Conservation (phyloP, 2,888 invertebrate species). For the Resseliella maxima region DNA sequence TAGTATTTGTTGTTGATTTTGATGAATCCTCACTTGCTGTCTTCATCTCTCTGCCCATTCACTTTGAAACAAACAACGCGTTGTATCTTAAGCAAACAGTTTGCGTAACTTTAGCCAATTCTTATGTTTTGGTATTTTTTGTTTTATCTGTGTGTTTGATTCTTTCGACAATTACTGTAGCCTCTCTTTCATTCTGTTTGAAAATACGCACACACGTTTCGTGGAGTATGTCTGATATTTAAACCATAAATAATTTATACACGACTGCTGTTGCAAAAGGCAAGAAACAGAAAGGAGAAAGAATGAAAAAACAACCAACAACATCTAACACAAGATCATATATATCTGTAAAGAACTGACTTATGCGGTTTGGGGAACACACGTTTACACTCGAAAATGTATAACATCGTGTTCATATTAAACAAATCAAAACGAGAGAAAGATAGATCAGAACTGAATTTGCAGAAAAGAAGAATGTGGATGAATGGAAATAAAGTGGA, state of each 20-base stretch:
- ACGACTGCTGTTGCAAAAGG: slow-evolving; percentile 5
- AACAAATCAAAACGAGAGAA: slow-evolving; percentile 13
- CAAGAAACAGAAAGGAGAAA: not conserved
- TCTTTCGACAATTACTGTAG: not conserved
- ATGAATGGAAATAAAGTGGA: too few species aligned
- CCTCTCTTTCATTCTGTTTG: not conserved
- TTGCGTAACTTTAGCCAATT: slow-evolving; percentile 1
- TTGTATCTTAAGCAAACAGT: not conserved
- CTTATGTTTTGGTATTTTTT: not conserved
- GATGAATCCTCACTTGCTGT: too few species aligned
- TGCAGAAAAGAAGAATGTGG: not conserved
- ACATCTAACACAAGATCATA: not conserved
- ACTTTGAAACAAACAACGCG: not conserved
- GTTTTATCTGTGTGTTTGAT: not conserved
- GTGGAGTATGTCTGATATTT: slow-evolving; percentile 3
- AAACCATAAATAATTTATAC: slow-evolving; percentile 28
- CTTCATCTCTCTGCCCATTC: too few species aligned
- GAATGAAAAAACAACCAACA: not conserved
- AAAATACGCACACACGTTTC: slow-evolving; percentile 1
- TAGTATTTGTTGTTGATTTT: slow-evolving; percentile 6
- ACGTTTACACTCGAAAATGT: slow-evolving; percentile 26
- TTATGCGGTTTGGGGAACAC: not conserved
- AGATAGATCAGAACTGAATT: not conserved
- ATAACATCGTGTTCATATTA: slow-evolving; percentile 28
- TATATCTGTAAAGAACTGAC: not conserved